Evolutionary conservation across 2,888 invertebrate species (phyloP).

Genomic region (Coelinius sp.): DNA sequence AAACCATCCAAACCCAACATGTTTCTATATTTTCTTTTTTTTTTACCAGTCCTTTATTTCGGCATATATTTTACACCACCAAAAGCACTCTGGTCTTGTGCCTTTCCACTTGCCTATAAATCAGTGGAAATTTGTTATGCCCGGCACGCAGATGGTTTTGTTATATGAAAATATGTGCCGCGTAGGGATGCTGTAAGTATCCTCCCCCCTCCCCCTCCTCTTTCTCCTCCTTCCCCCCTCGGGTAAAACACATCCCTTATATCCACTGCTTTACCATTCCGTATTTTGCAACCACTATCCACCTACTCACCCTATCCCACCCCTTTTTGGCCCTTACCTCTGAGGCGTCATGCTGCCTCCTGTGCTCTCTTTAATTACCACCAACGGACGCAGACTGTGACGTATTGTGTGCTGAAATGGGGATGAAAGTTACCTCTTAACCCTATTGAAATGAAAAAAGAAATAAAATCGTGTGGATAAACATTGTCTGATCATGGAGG

Average conservation of each 20-base stretch:
- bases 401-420: constrained; percentile 7
- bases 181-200: constrained; percentile 69
- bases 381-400: constrained; percentile 47
- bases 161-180: constrained; percentile 72
- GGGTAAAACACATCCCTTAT: constrained; percentile 70
- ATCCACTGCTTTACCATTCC: constrained; percentile 54
- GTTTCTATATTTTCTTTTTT: constrained; percentile 30
- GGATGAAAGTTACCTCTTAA: constrained; percentile 11
- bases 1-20: neutral
- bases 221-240: constrained; percentile 43
- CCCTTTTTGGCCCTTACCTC: constrained; percentile 48
- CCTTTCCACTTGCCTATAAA: constrained; percentile 65
- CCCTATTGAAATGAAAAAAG: neutral
- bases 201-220: constrained; percentile 56
- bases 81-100: constrained; percentile 46
- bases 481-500: constrained; percentile 40
- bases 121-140: constrained; percentile 71
- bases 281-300: constrained; percentile 4
- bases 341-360: constrained; percentile 65
- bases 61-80: constrained; percentile 17
- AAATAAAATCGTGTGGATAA: constrained; percentile 8
- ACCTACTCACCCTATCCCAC: constrained; percentile 44
- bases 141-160: constrained; percentile 72
- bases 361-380: constrained; percentile 70
- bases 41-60: constrained; percentile 1